A percentile compares a stretch with the other conserved stretches of the same genome.
These are phyloP conservation scores for Drosophila subobscura DNA, from an alignment of 1,140 invertebrate genomes.

Conservation along the genomic window DNA sequence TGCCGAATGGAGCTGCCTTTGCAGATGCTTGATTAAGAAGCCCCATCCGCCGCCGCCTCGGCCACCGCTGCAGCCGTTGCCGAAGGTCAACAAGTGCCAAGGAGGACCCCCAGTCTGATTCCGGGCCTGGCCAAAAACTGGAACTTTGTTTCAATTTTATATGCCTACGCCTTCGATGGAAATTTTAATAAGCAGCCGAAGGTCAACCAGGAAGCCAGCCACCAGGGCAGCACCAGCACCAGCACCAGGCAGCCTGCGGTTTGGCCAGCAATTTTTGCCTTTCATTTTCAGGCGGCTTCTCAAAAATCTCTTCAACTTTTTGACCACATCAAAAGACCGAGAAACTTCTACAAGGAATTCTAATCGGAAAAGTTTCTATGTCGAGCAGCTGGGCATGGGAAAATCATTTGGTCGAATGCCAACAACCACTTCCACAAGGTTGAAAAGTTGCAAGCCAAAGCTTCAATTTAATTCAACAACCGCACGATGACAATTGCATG, in stretches of 20 bases:
- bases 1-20: neutral
- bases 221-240: neutral
- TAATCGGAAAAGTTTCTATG: slow-evolving; percentile 38
- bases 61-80: neutral
- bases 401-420: slow-evolving; percentile 52
- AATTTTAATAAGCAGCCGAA: slow-evolving; percentile 77
- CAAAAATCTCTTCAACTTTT: neutral
- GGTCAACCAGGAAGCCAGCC: slow-evolving; percentile 69
- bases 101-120: slow-evolving; percentile 54
- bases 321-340: slow-evolving; percentile 36
- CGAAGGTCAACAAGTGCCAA: slow-evolving; percentile 78
- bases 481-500: slow-evolving; percentile 75
- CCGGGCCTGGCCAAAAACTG: slow-evolving; percentile 64
- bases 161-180: slow-evolving; percentile 74
- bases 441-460: slow-evolving; percentile 55
- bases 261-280: slow-evolving; percentile 59
- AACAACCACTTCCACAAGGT: slow-evolving; percentile 51
- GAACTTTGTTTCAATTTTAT: slow-evolving; percentile 48
- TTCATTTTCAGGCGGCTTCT: slow-evolving; percentile 50
- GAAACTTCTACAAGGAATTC: slow-evolving; percentile 40
- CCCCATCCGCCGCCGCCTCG: slow-evolving; percentile 3
- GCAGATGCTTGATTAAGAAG: slow-evolving; percentile 49
- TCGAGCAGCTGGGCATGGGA: slow-evolving; percentile 56
- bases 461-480: slow-evolving; percentile 63
- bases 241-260: slow-evolving; percentile 41